These are phyloP conservation scores for Cyprinodon brontotheroides DNA, from an alignment of 2,113 vertebrate genomes.

Conservation along the genomic window DNA sequence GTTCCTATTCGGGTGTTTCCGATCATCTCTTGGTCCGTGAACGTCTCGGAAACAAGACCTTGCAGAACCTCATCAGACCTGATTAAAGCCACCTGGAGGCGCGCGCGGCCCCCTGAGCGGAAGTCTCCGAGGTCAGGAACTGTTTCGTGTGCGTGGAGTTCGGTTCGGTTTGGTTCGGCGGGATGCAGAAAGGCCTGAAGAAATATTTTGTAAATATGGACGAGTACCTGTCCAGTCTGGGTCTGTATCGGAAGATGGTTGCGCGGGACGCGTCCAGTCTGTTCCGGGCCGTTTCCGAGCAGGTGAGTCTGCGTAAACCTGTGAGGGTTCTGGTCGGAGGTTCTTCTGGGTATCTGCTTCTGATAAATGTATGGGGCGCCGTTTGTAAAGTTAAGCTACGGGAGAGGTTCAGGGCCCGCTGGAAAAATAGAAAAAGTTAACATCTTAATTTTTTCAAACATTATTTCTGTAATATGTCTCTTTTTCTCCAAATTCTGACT, in stretches of 20 bases:
- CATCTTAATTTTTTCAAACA: too few species aligned
- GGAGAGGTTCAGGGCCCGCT: too few species aligned
- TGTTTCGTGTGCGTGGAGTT: background rate
- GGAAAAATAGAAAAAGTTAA: too few species aligned
- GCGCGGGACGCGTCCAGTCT: constrained; percentile 94
- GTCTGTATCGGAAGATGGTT: constrained; percentile 93
- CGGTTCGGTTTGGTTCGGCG: constrained; percentile 8
- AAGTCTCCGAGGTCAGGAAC: background rate
- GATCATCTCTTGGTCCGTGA: constrained; percentile 6
- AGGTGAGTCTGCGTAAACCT: constrained; percentile 78
- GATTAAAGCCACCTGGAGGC: constrained; percentile 39
- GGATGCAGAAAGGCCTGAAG: constrained; percentile 92
- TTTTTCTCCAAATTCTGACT: too few species aligned
- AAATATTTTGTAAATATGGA: constrained; percentile 95
- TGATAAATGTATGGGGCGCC: too few species aligned
- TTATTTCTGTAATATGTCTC: too few species aligned
- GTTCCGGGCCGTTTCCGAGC: constrained; percentile 93
- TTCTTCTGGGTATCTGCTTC: too few species aligned
- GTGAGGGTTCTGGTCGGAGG: background rate
- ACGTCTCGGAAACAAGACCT: constrained; percentile 26
- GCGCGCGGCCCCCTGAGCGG: background rate
- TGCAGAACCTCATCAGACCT: constrained; percentile 29
- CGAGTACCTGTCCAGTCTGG: constrained; percentile 90
- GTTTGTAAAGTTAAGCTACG: too few species aligned
- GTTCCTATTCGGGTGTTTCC: background rate